Base-by-base conservation (phyloP, 92 coral and sea anemone genomes). In the Umimayanthus chanpuru region DNA sequence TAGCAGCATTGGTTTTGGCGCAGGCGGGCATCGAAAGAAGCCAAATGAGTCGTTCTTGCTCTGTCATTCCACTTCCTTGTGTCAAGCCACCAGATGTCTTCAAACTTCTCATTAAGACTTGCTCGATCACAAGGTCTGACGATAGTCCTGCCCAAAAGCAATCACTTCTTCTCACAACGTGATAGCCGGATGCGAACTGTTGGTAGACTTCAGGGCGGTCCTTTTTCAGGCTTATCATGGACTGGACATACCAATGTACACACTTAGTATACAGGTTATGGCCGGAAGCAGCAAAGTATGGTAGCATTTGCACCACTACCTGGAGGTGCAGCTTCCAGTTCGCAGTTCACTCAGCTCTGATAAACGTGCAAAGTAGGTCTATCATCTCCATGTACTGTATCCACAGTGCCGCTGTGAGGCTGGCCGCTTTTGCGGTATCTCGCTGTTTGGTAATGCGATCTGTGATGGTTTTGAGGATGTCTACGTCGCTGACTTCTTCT, bases 361-460 rank as follows among this genome's bases (percentile, higher is more conserved):
- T 88, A 68, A 88, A 88, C 43, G 32, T 7, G 16, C 80, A 29
- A 12, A 88, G 58, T 50, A 43, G 65, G 41, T 88, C 90, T 44
- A 88, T 79, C 81, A 68, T 80, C 55, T 72, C 67, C 81, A 88
- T 80, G 71, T 81, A 88, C 81, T 88, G 90, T 30, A 81, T 64
- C 89, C 89, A 86, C 16, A 86, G 76, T 53, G 89, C 89, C n/a
- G 89, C 50, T 16, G 83, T 86, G 89, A 77, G 89, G 64, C 89
- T 86, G 44, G 50, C 38, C 50, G 41, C 36, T 32, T 32, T 32
- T 32, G 36, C 36, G 36, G 36, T 32, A 55, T 81, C 73, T 58
- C 28, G 86, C 28, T 55, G 38, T 53, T 26, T 58, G 40, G 50
- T 53, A n/a, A 81, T 50, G 73, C 86, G 41, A n/a, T 28, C 43